A percentile compares a stretch with the other conserved stretches of the same genome.
These are phyloP conservation scores for Diplazon laetatorius DNA, from an alignment of 2,888 invertebrate species.

Conservation along the genomic window DNA sequence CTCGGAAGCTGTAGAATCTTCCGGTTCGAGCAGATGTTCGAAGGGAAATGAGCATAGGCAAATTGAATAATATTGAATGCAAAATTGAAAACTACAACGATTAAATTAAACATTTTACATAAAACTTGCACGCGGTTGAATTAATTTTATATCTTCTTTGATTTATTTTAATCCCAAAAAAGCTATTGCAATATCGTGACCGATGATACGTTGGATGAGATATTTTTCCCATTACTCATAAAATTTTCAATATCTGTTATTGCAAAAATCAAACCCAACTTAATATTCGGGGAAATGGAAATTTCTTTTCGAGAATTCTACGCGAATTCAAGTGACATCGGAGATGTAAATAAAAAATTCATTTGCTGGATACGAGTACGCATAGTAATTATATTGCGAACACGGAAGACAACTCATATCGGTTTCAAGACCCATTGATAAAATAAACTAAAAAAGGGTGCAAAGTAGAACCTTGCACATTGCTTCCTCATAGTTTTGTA, in stretches of 20 bases:
- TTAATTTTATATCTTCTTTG: neutral
- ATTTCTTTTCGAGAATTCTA: neutral
- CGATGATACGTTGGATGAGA: neutral
- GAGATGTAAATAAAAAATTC: neutral
- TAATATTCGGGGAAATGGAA: no score
- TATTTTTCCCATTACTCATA: no score
- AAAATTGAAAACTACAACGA: constrained; percentile 4
- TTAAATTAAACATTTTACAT: constrained; percentile 12
- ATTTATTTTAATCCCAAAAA: neutral
- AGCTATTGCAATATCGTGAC: neutral
- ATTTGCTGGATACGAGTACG: neutral
- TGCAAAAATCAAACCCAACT: no score
- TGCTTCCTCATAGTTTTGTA: no score
- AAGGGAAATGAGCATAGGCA: neutral
- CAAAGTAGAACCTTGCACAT: no score
- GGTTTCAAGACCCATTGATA: neutral
- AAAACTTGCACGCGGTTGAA: neutral
- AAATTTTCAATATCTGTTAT: no score
- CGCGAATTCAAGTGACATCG: neutral
- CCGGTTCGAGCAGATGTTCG: neutral
- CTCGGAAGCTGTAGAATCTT: neutral
- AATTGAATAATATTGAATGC: constrained; percentile 37
- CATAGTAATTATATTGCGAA: neutral
- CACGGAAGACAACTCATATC: neutral
- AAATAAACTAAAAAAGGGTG: no score